Conservation (phyloP, 2,888 invertebrate genomes). For the Leptopilina syphax region DNA sequence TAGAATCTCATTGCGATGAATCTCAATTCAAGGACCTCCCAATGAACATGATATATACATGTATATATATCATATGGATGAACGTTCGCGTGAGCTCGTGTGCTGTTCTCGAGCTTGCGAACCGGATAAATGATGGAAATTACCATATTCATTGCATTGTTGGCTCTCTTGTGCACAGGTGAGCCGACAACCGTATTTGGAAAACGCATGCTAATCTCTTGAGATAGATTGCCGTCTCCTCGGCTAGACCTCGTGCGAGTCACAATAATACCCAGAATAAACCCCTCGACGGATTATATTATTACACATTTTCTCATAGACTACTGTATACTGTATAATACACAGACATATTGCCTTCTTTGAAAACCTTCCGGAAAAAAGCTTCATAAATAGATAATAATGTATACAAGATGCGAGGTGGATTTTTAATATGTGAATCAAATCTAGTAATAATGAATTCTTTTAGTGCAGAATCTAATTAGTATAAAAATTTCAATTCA, state of each 20-base stretch:
- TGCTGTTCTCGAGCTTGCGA: constrained; percentile 51
- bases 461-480: too few species aligned
- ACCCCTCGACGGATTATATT: constrained; percentile 33
- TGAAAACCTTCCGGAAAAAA: constrained; percentile 35
- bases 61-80: constrained; percentile 50
- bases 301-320: constrained; percentile 37
- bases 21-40: constrained; percentile 65
- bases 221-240: constrained; percentile 53
- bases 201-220: constrained; percentile 63
- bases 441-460: too few species aligned
- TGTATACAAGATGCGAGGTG: background rate
- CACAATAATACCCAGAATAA: constrained; percentile 28
- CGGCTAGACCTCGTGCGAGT: constrained; percentile 44
- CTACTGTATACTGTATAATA: background rate
- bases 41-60: constrained; percentile 36
- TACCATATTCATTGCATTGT: constrained; percentile 74
- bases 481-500: too few species aligned
- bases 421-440: constrained; percentile 8
- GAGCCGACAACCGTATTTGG: constrained; percentile 70
- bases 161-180: constrained; percentile 60
- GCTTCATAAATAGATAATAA: constrained; percentile 38
- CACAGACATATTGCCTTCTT: constrained; percentile 1
- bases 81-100: constrained; percentile 49
- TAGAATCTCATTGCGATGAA: constrained; percentile 47
- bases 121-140: constrained; percentile 72